These are phyloP conservation scores for Pipa parva DNA, from an alignment of 2,113 vertebrate species.

Conservation along the genomic window DNA sequence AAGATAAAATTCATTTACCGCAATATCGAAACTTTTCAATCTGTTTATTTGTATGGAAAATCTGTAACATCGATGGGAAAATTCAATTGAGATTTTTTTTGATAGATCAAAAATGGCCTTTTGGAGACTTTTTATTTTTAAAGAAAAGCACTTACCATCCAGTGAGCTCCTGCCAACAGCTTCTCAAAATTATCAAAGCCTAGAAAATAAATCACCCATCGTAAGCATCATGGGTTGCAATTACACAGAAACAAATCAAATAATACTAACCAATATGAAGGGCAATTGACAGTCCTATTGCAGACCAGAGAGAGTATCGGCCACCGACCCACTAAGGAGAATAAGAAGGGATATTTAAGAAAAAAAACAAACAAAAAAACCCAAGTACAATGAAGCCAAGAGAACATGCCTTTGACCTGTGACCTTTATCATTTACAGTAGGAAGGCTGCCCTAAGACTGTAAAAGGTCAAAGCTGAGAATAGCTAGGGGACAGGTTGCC, in stretches of 20 bases:
- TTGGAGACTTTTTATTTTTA: too few relatives aligned
- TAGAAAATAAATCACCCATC: slow-evolving; percentile 37
- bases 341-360: slow-evolving; percentile 36
- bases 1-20: too few relatives aligned
- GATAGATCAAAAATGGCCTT: too few relatives aligned
- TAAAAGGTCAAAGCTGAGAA: slow-evolving; percentile 1
- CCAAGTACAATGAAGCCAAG: not conserved
- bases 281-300: slow-evolving; percentile 95
- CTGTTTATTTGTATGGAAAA: too few relatives aligned
- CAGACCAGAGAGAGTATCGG: slow-evolving; percentile 95
- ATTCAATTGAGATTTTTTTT: too few relatives aligned
- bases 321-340: slow-evolving; percentile 91
- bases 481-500: not conserved
- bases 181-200: slow-evolving; percentile 84
- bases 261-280: slow-evolving; percentile 82
- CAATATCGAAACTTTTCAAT: too few relatives aligned
- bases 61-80: too few relatives aligned
- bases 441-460: not conserved
- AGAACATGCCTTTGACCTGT: slow-evolving; percentile 21
- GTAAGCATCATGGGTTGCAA: not conserved
- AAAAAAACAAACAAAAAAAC: not conserved
- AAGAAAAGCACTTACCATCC: slow-evolving; percentile 79
- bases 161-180: slow-evolving; percentile 88
- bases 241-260: not conserved
- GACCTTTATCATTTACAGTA: slow-evolving; percentile 1